phyloP scores from a whole-genome alignment of 2,888 invertebrate genomes.

The Alcis repandata region DNA sequence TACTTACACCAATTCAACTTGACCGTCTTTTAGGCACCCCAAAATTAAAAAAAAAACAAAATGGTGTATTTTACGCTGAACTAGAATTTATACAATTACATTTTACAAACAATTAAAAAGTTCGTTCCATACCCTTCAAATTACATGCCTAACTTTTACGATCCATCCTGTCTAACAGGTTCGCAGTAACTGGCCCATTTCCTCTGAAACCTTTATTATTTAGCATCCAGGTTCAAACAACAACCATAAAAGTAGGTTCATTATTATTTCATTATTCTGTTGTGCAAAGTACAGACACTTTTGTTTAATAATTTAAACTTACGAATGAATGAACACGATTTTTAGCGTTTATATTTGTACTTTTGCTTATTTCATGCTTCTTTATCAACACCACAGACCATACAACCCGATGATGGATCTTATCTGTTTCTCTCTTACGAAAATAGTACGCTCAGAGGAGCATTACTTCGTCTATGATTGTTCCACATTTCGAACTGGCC shows the following conservation, averaged over 20 bases:
- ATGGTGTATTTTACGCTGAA: not conserved
- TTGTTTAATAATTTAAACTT: not conserved
- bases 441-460: too few relatives aligned
- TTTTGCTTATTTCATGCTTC: not conserved
- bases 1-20: too few relatives aligned
- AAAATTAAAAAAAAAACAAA: not conserved
- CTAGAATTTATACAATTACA: slow-evolving; percentile 6
- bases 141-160: slow-evolving; percentile 21
- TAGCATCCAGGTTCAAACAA: slow-evolving; percentile 13
- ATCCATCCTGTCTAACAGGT: slow-evolving; percentile 5
- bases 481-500: too few relatives aligned
- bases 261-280: not conserved
- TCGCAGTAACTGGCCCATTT: slow-evolving; percentile 9
- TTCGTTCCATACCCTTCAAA: slow-evolving; percentile 16
- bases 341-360: not conserved
- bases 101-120: slow-evolving; percentile 22
- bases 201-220: slow-evolving; percentile 16
- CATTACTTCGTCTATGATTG: too few relatives aligned
- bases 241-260: slow-evolving; percentile 5
- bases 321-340: not conserved
- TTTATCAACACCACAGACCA: too few relatives aligned
- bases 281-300: not conserved
- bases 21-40: too few relatives aligned
- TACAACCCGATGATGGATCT: too few relatives aligned
- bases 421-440: too few relatives aligned